Base-by-base conservation (phyloP, 1,140 invertebrate species). In the Drusus annulatus region DNA sequence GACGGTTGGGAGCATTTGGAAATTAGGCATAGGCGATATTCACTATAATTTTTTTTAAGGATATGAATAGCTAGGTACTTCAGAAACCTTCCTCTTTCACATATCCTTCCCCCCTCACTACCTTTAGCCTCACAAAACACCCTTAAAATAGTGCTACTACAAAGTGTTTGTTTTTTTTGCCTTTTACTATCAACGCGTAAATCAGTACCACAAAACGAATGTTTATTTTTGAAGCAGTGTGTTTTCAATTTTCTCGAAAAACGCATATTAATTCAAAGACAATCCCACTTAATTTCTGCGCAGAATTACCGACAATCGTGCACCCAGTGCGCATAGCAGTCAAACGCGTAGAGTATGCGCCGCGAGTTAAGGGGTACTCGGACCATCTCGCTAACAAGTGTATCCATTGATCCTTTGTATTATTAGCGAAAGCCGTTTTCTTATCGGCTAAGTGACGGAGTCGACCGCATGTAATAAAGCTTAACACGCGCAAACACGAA, bases 321-420 rank as follows among this genome's bases (percentile, higher is more conserved):
- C 62, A 65, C 16, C 36, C 16, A 31, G 21, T 31, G n/a, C 10
- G 62, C 36, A 45, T 10, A 19, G 25, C 0, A 56, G 52, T 10
- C 3, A 45, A 45, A 10, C 10, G 7, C 36, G 36, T 10, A 10
- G 36, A 45, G 2, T 45, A 45, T 45, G 36, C 36, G 13, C 36
- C 36, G 36, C 36, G 36, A 45, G 36, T 45, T 45, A 45, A 45
- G 10, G 36, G 36, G 0, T 36, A 31, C 16, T 16, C 13, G 60
- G 16, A 65, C 62, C 62, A 60, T 60, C 56, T n/a, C 36, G 45
- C n/a, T 69, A 69, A 69, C 65, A 69, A 69, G 65, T 69, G 65
- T 69, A 51, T 23, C 65, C 65, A 69, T 69, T 69, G 62, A 69
- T 45, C 31, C 65, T 51, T 69, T 69, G 65, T 69, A 69, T 69